Base-by-base conservation (phyloP, 2,113 vertebrate genomes). In the Sebastes schlegelii region DNA sequence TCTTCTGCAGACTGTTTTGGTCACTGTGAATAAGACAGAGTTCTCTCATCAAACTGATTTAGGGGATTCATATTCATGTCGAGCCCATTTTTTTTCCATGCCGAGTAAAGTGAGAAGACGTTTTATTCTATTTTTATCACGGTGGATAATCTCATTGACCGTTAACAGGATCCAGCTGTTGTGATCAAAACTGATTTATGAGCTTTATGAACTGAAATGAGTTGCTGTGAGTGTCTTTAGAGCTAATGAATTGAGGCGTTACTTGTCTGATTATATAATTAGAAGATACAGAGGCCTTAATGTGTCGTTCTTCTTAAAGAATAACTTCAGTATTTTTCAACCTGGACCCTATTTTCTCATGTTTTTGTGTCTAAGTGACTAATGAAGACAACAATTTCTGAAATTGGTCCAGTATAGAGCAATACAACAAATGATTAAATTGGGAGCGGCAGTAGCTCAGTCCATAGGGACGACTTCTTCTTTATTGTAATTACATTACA, bases 1-100 rank as follows among this genome's bases (percentile, higher is more conserved):
- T 82, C 72, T 77, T 74, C 78, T 67, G 72, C 77, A 69, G 26
- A 65, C 65, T 0, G 46, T 83, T 79, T 17, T 51, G 26, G 17
- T 82, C 58, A n/a, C 67, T 84, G 63, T 72, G 46, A 58, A 80
- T 62, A 11, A 78, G 42, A 43, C 17, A 43, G 54, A 67, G 16
- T 6, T 0, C 40, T 19, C 2, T 46, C 9, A 49, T 19, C 11
- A 49, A 65, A 45, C 12, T 51, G 19, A 70, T 60, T 70, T 19
- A 21, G 49, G 46, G 54, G 23, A 57, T 77, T 60, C 54, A 67
- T 51, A 42, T 55, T 55, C 19, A 61, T 77, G 17, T 83, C 40
- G 4, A 54, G 8, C 11, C 4, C 42, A 34, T 34, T 79, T 72
- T 81, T 34, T 57, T 76, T 34, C 40, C 52, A 8, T 57, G 52